These are phyloP conservation scores for Drosophila mayri DNA, from an alignment of 1,140 invertebrate genomes.

Conservation along the genomic window DNA sequence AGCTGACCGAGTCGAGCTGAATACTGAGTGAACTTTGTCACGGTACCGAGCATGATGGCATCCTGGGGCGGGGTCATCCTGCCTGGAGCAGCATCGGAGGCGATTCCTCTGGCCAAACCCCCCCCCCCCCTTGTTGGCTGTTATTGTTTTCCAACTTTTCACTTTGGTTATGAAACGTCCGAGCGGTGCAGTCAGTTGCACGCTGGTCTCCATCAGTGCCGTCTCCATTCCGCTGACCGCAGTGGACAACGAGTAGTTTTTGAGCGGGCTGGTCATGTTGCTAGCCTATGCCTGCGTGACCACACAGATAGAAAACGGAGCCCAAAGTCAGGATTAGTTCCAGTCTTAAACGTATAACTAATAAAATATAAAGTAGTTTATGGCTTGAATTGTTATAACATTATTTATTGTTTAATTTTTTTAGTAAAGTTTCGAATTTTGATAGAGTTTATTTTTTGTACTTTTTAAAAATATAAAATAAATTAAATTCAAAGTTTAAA, in stretches of 20 bases:
- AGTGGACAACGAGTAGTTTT: slow-evolving; percentile 39
- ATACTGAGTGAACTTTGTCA: slow-evolving; percentile 41
- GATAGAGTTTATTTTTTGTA: too few relatives aligned
- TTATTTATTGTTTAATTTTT: neutral
- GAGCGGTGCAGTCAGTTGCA: slow-evolving; percentile 49
- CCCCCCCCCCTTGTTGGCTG: slow-evolving; percentile 22
- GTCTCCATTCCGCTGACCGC: slow-evolving; percentile 32
- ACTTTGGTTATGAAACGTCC: slow-evolving; percentile 60
- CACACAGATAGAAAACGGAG: neutral
- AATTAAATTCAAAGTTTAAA: neutral
- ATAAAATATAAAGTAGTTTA: neutral
- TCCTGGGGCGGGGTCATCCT: slow-evolving; percentile 5
- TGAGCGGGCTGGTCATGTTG: slow-evolving; percentile 31
- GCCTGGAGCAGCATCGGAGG: slow-evolving; percentile 15
- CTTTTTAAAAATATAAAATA: neutral
- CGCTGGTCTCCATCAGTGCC: slow-evolving; percentile 10
- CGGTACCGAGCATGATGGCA: neutral
- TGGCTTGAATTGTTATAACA: neutral
- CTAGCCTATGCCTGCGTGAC: neutral
- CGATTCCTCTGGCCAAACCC: slow-evolving; percentile 23
- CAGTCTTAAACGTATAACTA: neutral
- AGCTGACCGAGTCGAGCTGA: slow-evolving; percentile 11
- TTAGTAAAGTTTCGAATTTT: neutral
- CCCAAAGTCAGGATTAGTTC: too few relatives aligned
- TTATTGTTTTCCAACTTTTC: slow-evolving; percentile 60